phyloP scores from a whole-genome alignment of 2,797 vertebrate genomes.

The Staurois parvus region DNA sequence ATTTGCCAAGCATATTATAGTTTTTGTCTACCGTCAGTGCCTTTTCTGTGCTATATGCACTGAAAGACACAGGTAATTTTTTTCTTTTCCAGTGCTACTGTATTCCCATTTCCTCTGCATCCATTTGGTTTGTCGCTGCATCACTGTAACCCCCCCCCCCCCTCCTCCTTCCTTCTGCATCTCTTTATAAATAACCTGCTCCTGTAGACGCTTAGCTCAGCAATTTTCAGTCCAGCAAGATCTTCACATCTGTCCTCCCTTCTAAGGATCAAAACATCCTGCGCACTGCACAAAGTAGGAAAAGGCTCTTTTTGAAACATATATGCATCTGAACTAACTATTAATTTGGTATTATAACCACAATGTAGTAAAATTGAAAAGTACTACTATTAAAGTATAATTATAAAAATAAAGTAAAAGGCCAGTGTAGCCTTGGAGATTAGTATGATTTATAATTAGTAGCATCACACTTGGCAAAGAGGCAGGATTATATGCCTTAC shows the following conservation, averaged over 20 bases:
- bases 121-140: conserved; percentile 5
- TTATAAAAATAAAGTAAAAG: too few relatives aligned
- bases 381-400: too few relatives aligned
- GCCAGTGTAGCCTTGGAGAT: background rate
- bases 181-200: conserved; percentile 69
- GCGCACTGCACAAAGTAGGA: conserved; percentile 25
- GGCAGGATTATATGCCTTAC: too few relatives aligned
- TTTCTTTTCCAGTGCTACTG: background rate
- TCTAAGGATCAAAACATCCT: conserved; percentile 44
- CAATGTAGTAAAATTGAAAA: too few relatives aligned
- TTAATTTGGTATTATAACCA: too few relatives aligned
- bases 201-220: conserved; percentile 72
- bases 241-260: conserved; percentile 39
- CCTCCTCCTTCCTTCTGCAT: conserved; percentile 35
- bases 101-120: background rate
- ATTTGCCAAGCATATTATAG: background rate
- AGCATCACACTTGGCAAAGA: too few relatives aligned
- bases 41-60: background rate
- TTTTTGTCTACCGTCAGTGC: background rate
- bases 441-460: too few relatives aligned
- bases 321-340: background rate
- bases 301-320: background rate
- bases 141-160: background rate
- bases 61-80: conserved; percentile 12
- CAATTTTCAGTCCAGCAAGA: conserved; percentile 59